phyloP scores from a whole-genome alignment of 2,797 vertebrate genomes.

The Triplophysa bombifrons region DNA sequence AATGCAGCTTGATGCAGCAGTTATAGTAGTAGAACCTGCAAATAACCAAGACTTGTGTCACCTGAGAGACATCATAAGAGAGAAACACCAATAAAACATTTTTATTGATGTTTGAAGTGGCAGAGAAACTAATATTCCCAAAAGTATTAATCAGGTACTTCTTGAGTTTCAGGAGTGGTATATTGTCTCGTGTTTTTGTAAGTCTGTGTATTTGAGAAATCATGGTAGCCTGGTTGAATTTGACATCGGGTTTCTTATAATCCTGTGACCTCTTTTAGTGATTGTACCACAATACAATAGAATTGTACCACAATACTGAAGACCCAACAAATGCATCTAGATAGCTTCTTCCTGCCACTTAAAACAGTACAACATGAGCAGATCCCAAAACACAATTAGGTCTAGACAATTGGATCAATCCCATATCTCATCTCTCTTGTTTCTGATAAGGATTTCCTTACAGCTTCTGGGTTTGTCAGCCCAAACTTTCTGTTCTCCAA shows the following conservation, averaged over 20 bases:
- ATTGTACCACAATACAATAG: not conserved
- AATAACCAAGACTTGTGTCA: not conserved
- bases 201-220: not conserved
- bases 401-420: slow-evolving; percentile 56
- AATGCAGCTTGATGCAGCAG: not conserved
- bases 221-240: not conserved
- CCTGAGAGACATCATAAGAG: not conserved
- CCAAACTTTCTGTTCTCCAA: slow-evolving; percentile 55
- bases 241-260: not conserved
- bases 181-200: not conserved
- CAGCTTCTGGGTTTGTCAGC: slow-evolving; percentile 59
- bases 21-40: not conserved
- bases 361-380: slow-evolving; percentile 3
- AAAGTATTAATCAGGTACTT: not conserved
- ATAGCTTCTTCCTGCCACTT: slow-evolving; percentile 7
- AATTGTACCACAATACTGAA: not conserved
- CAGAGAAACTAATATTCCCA: not conserved
- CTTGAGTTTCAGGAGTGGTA: not conserved
- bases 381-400: slow-evolving; percentile 60
- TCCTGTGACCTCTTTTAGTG: not conserved
- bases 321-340: not conserved
- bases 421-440: slow-evolving; percentile 61
- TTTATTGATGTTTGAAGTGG: not conserved
- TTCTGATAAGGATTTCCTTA: slow-evolving; percentile 60
- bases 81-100: not conserved